Evolutionary conservation across 2,113 vertebrate genomes (phyloP).

Genomic region (Oreochromis aureus): DNA sequence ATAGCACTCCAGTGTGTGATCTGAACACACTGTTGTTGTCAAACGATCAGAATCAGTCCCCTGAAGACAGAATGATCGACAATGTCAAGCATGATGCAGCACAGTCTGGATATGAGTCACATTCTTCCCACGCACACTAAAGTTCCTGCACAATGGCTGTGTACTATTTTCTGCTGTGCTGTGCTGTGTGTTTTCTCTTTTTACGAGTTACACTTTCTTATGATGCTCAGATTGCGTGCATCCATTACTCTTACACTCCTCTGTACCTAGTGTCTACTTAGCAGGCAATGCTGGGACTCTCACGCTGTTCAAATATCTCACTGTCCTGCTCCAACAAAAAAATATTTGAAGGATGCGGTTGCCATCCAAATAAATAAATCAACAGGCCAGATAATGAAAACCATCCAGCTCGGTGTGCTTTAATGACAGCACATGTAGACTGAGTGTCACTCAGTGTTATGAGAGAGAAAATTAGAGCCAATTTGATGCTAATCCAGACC

Average conservation of each 20-base stretch:
- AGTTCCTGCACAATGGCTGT: slow-evolving; percentile 15
- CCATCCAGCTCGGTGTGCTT: slow-evolving; percentile 58
- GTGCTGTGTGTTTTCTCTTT: background rate
- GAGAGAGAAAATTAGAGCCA: slow-evolving; percentile 59
- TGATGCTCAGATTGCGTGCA: background rate
- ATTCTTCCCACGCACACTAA: slow-evolving; percentile 48
- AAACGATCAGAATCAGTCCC: slow-evolving; percentile 25
- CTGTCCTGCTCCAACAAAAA: slow-evolving; percentile 14
- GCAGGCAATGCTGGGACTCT: background rate
- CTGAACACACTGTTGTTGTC: slow-evolving; percentile 30
- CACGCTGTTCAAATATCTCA: slow-evolving; percentile 32
- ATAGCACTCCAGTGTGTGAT: slow-evolving; percentile 2
- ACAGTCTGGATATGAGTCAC: slow-evolving; percentile 61
- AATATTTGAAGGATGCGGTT: slow-evolving; percentile 50
- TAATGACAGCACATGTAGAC: slow-evolving; percentile 59
- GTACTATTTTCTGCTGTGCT: background rate
- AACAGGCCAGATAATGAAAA: slow-evolving; percentile 59
- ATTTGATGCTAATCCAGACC: slow-evolving; percentile 64
- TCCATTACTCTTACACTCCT: background rate
- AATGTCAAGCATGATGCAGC: slow-evolving; percentile 59
- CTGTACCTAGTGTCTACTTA: background rate
- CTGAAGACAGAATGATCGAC: slow-evolving; percentile 11
- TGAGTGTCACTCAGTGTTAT: slow-evolving; percentile 62
- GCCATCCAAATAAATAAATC: slow-evolving; percentile 69
- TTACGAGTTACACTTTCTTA: background rate